Percentiles rank a stretch among this genome's conserved stretches.
These are phyloP conservation scores for Portevinia maculata DNA, from an alignment of 2,888 invertebrate species.

Conservation along the genomic window DNA sequence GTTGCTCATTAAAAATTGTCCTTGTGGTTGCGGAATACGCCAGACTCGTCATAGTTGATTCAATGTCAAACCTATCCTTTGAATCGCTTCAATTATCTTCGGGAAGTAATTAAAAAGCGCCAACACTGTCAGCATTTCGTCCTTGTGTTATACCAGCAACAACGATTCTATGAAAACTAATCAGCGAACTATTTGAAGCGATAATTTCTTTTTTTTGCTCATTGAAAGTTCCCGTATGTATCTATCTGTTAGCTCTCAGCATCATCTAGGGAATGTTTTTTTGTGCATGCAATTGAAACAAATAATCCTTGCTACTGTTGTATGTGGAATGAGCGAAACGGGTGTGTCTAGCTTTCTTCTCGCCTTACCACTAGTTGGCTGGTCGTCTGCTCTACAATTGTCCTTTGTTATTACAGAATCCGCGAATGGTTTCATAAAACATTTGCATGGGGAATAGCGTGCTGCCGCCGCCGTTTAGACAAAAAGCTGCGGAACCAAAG, in stretches of 20 bases:
- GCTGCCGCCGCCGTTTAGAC: conserved; percentile 61
- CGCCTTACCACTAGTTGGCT: conserved; percentile 9
- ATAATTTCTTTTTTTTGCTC: conserved; percentile 1
- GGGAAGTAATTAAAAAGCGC: conserved; percentile 46
- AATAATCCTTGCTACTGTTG: conserved; percentile 41
- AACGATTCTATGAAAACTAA: conserved; percentile 51
- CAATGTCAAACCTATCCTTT: background rate
- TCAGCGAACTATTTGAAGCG: conserved; percentile 61
- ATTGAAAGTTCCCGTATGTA: too few relatives aligned
- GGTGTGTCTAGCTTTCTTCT: conserved; percentile 34
- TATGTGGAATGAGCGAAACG: background rate
- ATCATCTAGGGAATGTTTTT: too few relatives aligned
- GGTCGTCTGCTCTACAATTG: conserved; percentile 36
- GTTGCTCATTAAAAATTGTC: conserved; percentile 19
- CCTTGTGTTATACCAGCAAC: conserved; percentile 15
- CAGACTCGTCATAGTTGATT: background rate
- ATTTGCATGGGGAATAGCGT: conserved; percentile 61
- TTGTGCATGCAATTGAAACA: conserved; percentile 56
- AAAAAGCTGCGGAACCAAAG: conserved; percentile 31
- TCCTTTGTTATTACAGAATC: conserved; percentile 66
- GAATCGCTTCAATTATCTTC: conserved; percentile 36
- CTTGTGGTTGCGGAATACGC: background rate
- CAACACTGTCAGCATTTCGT: conserved; percentile 20
- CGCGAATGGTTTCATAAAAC: conserved; percentile 52
- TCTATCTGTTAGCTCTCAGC: background rate